phyloP scores from a whole-genome alignment of 2,797 vertebrate genomes.

The Intellagama lesueurii region DNA sequence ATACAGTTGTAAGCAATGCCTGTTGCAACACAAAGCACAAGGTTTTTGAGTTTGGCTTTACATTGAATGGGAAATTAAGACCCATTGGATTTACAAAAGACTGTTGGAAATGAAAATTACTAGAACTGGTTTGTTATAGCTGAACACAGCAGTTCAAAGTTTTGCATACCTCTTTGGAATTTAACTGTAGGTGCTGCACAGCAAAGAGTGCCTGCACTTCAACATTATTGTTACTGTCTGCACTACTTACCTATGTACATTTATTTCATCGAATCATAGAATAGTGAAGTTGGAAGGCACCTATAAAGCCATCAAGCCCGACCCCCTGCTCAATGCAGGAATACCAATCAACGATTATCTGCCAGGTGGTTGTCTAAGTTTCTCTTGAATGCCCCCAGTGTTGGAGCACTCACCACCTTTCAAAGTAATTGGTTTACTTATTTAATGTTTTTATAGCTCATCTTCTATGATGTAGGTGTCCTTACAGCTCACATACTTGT shows the following conservation, averaged over 20 bases:
- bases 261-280: not conserved
- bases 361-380: too few species aligned
- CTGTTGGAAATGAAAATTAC: not conserved
- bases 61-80: not conserved
- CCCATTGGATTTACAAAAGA: not conserved
- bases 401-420: too few species aligned
- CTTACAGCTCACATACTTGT: not conserved
- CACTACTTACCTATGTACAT: not conserved
- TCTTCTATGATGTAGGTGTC: not conserved
- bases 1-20: not conserved
- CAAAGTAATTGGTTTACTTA: too few species aligned
- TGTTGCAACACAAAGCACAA: not conserved
- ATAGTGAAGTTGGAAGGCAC: too few species aligned
- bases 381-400: too few species aligned
- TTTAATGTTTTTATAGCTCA: not conserved
- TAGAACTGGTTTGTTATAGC: not conserved
- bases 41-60: not conserved
- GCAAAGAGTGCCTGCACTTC: not conserved
- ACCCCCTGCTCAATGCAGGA: too few species aligned
- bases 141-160: not conserved
- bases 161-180: not conserved
- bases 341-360: too few species aligned
- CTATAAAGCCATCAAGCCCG: too few species aligned
- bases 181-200: not conserved
- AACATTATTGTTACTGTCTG: not conserved